Percentiles rank a stretch among this genome's conserved stretches.
phyloP scores from a whole-genome alignment of 1,140 invertebrate genomes.

The Procambarus clarkii region DNA sequence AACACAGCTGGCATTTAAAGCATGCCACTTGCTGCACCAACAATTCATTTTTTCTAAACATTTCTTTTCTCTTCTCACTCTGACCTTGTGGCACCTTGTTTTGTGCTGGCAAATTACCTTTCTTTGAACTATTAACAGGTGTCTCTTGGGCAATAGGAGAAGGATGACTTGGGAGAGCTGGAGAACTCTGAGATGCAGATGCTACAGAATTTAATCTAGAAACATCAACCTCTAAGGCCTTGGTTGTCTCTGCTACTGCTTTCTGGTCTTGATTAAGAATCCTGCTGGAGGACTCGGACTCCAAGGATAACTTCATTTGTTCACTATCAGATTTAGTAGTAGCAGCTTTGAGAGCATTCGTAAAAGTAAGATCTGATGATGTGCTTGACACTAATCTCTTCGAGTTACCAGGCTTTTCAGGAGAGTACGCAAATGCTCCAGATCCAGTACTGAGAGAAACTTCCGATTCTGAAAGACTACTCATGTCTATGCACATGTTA shows the following conservation, averaged over 20 bases:
- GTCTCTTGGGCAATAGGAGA: constrained; percentile 1
- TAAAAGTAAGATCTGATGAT: constrained; percentile 69
- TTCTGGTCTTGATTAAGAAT: constrained; percentile 18
- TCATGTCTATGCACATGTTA: constrained; percentile 72
- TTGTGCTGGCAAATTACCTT: constrained; percentile 4
- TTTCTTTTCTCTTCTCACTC: constrained; percentile 53
- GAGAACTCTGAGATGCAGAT: neutral
- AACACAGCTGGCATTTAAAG: constrained; percentile 70
- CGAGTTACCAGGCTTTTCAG: constrained; percentile 52
- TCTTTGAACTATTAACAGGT: constrained; percentile 5
- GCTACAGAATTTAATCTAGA: neutral
- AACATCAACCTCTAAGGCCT: constrained; percentile 8
- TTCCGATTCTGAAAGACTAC: constrained; percentile 70
- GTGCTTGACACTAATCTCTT: constrained; percentile 40
- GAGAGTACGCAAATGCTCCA: constrained; percentile 56
- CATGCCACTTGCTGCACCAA: constrained; percentile 66
- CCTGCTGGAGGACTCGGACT: neutral
- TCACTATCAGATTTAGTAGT: constrained; percentile 63
- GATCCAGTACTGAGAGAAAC: constrained; percentile 61
- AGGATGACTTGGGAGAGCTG: neutral
- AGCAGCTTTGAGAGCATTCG: constrained; percentile 66
- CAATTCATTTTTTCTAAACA: constrained; percentile 57
- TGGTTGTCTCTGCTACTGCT: neutral
- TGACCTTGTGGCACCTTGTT: constrained; percentile 35
- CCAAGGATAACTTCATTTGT: neutral